phyloP scores from a whole-genome alignment of 2,888 invertebrate species.

The Buathra laborator region DNA sequence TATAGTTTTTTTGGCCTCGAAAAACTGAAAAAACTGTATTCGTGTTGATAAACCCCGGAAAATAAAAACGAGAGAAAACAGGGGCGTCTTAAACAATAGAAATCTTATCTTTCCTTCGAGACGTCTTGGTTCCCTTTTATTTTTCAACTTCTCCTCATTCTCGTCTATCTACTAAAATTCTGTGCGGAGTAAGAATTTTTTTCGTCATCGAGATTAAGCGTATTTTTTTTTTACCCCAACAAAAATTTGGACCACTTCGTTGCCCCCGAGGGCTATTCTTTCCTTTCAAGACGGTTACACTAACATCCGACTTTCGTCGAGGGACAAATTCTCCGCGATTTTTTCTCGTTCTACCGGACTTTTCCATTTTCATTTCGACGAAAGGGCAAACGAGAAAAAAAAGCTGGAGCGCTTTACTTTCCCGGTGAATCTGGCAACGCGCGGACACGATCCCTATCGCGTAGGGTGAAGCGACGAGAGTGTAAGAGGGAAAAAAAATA shows the following conservation, averaged over 20 bases:
- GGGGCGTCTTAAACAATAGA: background rate
- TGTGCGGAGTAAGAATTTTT: constrained; percentile 17
- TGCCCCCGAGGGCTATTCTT: background rate
- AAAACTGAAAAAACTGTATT: background rate
- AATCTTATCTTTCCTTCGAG: constrained; percentile 45
- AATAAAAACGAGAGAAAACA: background rate
- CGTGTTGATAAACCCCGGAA: constrained; percentile 1
- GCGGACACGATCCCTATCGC: constrained; percentile 48
- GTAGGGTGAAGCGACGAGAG: constrained; percentile 35
- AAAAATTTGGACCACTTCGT: constrained; percentile 25
- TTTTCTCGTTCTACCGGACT: constrained; percentile 32
- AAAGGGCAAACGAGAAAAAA: constrained; percentile 51
- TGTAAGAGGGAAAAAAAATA: constrained; percentile 28
- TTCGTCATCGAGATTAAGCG: constrained; percentile 9
- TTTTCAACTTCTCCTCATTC: constrained; percentile 14
- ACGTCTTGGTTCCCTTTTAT: background rate
- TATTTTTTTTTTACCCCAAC: constrained; percentile 5
- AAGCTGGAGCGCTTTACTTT: constrained; percentile 40
- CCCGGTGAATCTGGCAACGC: constrained; percentile 9
- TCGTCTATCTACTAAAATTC: background rate
- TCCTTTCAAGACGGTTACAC: background rate
- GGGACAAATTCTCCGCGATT: constrained; percentile 30
- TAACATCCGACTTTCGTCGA: constrained; percentile 14
- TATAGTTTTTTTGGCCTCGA: background rate
- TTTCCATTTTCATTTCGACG: constrained; percentile 44